Percentiles rank a stretch among this genome's conserved stretches.
Conservation (phyloP, 1,140 invertebrate genomes). For the Drosophila saltans region DNA sequence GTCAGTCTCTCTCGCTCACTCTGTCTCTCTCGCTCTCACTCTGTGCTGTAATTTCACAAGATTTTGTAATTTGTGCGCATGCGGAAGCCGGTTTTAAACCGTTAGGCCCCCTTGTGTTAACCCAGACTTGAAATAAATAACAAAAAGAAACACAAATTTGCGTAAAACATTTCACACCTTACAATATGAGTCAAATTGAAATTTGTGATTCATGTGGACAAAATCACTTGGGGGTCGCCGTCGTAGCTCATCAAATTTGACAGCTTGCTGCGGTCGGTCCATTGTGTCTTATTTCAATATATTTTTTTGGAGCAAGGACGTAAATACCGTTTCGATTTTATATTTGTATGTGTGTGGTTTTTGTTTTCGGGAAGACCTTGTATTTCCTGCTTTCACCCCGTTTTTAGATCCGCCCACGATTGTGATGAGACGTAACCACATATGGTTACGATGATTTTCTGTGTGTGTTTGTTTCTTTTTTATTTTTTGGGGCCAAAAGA, state of each 20-base stretch:
- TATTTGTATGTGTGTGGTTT: neutral
- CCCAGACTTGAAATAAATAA: conserved; percentile 75
- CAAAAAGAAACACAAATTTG: conserved; percentile 42
- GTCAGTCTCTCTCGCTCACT: conserved; percentile 14
- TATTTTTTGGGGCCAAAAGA: conserved; percentile 51
- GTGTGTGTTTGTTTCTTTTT: conserved; percentile 12
- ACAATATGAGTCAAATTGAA: conserved; percentile 66
- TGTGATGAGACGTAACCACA: conserved; percentile 41
- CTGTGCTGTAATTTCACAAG: conserved; percentile 72
- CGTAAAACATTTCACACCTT: conserved; percentile 53
- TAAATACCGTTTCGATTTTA: conserved; percentile 29
- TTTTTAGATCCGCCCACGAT: conserved; percentile 45
- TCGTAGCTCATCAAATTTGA: conserved; percentile 57
- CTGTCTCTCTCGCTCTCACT: neutral
- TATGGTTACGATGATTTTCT: conserved; percentile 25
- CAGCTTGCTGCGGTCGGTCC: conserved; percentile 47
- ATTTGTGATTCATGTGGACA: conserved; percentile 57
- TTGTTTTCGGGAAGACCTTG: conserved; percentile 61
- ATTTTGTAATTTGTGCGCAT: conserved; percentile 73
- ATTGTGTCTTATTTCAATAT: conserved; percentile 44
- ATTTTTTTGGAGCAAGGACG: conserved; percentile 74
- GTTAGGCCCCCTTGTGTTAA: conserved; percentile 48
- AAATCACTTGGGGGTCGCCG: conserved; percentile 40
- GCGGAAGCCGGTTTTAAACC: conserved; percentile 64
- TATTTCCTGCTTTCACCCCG: conserved; percentile 73